Base-by-base conservation (phyloP, 2,888 invertebrate genomes). In the Leptinotarsa rubiginosa region DNA sequence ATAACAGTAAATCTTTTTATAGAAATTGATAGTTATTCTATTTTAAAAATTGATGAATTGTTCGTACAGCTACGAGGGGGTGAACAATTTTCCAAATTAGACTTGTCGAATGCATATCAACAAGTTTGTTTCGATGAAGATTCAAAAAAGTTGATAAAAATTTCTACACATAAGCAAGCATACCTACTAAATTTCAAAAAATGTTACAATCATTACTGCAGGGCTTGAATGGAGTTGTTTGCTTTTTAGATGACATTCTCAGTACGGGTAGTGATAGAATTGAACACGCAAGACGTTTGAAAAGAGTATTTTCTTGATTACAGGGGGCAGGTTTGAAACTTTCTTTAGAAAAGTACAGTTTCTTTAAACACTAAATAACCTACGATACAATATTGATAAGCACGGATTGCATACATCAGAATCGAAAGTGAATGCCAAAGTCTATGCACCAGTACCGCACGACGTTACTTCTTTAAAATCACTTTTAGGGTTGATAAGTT, bases 401-500 rank as follows among this genome's bases (percentile, higher is more conserved):
- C 12, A 13, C 7, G 59, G 25, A 12, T 15, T 59, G 13, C 56
- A 20, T 22, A 20, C 56, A 2, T 25, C 59, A 13, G 12, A 59
- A 10, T n/a, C 25, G 2, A 25, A 67, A 25, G 15, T 67, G 3
- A 1, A 7, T 12, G 65, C 49, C 4, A n/a, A 18, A 18, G 13
- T 16, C 22, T 59, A 69, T 59, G 66, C n/a, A n/a, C n/a, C 62
- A 47, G 5, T 10, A 18, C 70, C 73, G 15, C 56, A 52, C 0
- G 49, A 54, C n/a, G 31, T 65, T 4, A 73, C 15, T 47, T 16
- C 65, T 15, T 49, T 69, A 15, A 50, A 54, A 47, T 73, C 65
- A n/a, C 18, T 73, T 13, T 56, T 70, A 59, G 70, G 66, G 10
- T 22, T 62, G 15, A 70, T 74, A n/a, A 70, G 67, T 52, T 74